A percentile compares a stretch with the other conserved stretches of the same genome.
These are phyloP conservation scores for Clarias batrachus DNA, from an alignment of 2,113 vertebrate genomes.

Conservation along the genomic window DNA sequence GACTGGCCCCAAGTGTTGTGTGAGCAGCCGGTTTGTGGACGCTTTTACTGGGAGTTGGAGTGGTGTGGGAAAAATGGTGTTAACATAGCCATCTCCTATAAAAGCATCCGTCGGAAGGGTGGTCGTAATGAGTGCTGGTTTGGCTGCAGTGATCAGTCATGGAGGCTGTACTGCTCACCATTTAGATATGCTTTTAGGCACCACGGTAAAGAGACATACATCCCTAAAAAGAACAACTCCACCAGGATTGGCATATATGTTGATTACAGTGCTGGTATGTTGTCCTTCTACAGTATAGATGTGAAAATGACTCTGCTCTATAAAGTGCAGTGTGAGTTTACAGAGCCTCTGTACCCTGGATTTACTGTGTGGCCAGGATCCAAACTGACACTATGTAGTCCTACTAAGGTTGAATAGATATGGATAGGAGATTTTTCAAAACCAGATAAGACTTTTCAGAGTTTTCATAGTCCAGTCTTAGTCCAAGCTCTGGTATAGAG, in stretches of 20 bases:
- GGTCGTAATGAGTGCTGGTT: conserved; percentile 16
- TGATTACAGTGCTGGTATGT: conserved; percentile 25
- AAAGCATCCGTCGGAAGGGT: conserved; percentile 21
- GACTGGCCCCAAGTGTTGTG: conserved; percentile 46
- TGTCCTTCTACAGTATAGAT: conserved; percentile 44
- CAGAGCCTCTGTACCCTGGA: conserved; percentile 43
- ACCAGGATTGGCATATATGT: conserved; percentile 42
- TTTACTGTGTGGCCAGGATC: conserved; percentile 44
- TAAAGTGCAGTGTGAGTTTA: conserved; percentile 38
- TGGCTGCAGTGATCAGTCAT: conserved; percentile 43
- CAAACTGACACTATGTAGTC: conserved; percentile 34
- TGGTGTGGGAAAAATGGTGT: conserved; percentile 30
- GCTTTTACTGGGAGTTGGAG: conserved; percentile 49
- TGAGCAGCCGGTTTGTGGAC: conserved; percentile 28
- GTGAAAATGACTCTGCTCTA: conserved; percentile 40
- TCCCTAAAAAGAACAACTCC: conserved; percentile 17
- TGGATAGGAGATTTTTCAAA: not conserved
- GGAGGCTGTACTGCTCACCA: conserved; percentile 44
- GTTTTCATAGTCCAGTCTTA: not conserved
- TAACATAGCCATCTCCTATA: conserved; percentile 37
- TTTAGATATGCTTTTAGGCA: conserved; percentile 39
- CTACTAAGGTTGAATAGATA: not conserved
- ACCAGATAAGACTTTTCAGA: not conserved
- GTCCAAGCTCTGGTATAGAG: not conserved
- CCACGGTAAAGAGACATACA: conserved; percentile 18